Conservation (phyloP, 2,797 vertebrate species). For the Lutjanus campechanus region DNA sequence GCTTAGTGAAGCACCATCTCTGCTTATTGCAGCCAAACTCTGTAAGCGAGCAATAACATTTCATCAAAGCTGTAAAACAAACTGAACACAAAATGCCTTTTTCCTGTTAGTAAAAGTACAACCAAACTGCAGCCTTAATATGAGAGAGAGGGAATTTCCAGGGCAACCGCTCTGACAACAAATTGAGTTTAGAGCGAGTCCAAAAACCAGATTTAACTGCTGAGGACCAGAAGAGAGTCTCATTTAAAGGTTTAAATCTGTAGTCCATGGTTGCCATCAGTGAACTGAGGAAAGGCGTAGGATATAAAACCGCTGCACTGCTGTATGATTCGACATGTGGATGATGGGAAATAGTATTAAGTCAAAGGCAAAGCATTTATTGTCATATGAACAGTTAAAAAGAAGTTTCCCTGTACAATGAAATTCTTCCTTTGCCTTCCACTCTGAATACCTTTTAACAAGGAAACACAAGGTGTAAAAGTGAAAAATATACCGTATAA, state of each 20-base stretch:
- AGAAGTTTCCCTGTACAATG: too few species aligned
- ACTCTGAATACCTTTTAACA: too few species aligned
- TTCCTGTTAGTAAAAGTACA: slow-evolving; percentile 31
- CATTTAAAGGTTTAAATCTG: slow-evolving; percentile 15
- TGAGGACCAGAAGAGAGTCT: slow-evolving; percentile 3
- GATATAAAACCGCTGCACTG: neutral
- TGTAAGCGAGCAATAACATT: slow-evolving; percentile 48
- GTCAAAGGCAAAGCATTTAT: too few species aligned
- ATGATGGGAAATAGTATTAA: neutral
- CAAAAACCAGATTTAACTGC: slow-evolving; percentile 4
- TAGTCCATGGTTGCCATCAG: neutral
- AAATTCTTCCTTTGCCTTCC: too few species aligned
- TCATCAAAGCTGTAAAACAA: slow-evolving; percentile 31
- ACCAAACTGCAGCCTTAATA: slow-evolving; percentile 18
- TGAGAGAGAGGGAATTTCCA: slow-evolving; percentile 9
- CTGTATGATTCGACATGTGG: neutral
- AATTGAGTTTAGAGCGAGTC: slow-evolving; percentile 14
- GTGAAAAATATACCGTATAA: too few species aligned
- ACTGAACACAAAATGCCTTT: slow-evolving; percentile 26
- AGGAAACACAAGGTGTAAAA: too few species aligned
- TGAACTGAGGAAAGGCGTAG: neutral
- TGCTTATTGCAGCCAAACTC: slow-evolving; percentile 8
- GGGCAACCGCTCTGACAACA: neutral
- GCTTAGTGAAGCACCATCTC: slow-evolving; percentile 27
- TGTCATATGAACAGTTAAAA: too few species aligned